Evolutionary conservation across 2,113 vertebrate genomes (phyloP), one percentile per base, ranked within the genome.

Genomic region (Platysteira castanea): DNA sequence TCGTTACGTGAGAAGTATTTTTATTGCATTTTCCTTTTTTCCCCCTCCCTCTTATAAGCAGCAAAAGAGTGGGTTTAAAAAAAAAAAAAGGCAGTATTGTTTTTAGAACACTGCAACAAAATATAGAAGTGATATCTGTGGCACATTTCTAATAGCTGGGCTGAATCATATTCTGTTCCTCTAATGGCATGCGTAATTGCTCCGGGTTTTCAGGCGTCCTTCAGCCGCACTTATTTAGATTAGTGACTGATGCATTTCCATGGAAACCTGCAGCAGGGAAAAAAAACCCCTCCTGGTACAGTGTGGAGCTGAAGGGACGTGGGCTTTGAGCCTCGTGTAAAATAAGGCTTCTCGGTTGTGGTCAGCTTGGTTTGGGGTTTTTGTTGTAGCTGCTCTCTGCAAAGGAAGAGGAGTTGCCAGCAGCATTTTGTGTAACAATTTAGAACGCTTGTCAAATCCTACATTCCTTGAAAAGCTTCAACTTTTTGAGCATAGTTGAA

Each of bases 191-290:
- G 98, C 96, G 93, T 98, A 98, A 98, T 98, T 97, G 98, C 96
- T 92, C 95, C 44, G 91, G 98, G 96, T 98, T 98, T 97, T 91
- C 98, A 98, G 97, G 97, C 98, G 96, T 98, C 98, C 98, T 98
- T 99, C 98, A 98, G 97, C 97, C 91, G 75, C 87, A 97, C 98
- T 98, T 98, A 98, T 98, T 98, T 98, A 98, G 98, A 98, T 98
- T 98, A 98, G 98, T 99, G 98, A 99, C 98, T 99, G 99, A 99
- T 99, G 98, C 98, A 98, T 99, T 98, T 98, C 99, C 99, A 99
- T 99, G 98, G 99, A 98, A 99, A 99, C 98, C 94, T 97, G 98
- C 98, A 97, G 98, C 98, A 97, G 97, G 96, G 90, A 94, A 86
- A 93, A 97, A 95, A 93, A 95, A 92, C 93, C 76, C 97, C 97